Evolutionary conservation across 2,888 invertebrate genomes (phyloP), one percentile per base, ranked within the genome.

Genomic region (Orchesella flavescens): DNA sequence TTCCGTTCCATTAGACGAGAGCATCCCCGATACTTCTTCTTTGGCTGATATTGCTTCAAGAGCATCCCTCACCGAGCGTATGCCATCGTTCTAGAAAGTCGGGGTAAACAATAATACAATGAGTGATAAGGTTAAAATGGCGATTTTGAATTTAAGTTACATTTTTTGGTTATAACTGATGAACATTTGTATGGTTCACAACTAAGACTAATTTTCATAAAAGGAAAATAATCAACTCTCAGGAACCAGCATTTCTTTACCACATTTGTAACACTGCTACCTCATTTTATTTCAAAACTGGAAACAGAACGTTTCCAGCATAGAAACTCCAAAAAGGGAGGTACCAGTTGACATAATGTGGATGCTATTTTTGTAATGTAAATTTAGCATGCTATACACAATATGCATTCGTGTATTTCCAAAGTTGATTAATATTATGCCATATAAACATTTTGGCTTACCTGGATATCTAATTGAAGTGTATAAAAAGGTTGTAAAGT

Each of bases 401-500:
- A 49, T 49, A 13, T 49, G 9, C n/a, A n/a, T n/a, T n/a, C n/a
- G n/a, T n/a, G n/a, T n/a, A n/a, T n/a, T n/a, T n/a, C n/a, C n/a
- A n/a, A n/a, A n/a, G n/a, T n/a, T n/a, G n/a, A n/a, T n/a, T n/a
- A n/a, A n/a, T n/a, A n/a, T n/a, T n/a, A n/a, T n/a, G n/a, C n/a
- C n/a, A n/a, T n/a, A n/a, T n/a, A n/a, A n/a, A n/a, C n/a, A n/a
- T 53, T n/a, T 55, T 15, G 75, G 89, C 89, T 89, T 90, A 96
- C 97, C 93, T 97, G 96, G 88, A 98, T 97, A 89, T 98, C 97
- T 44, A 98, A 93, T 90, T 97, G 97, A 85, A 98, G 92, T 0
- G 97, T 97, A 90, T 97, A 97, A 92, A 98, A 98, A 0, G 98
- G 98, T 90, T 98, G 96, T 86, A 98, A 94, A 87, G 95, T 96